Base-by-base conservation (phyloP, 2,113 vertebrate genomes). In the Percina caprodes region DNA sequence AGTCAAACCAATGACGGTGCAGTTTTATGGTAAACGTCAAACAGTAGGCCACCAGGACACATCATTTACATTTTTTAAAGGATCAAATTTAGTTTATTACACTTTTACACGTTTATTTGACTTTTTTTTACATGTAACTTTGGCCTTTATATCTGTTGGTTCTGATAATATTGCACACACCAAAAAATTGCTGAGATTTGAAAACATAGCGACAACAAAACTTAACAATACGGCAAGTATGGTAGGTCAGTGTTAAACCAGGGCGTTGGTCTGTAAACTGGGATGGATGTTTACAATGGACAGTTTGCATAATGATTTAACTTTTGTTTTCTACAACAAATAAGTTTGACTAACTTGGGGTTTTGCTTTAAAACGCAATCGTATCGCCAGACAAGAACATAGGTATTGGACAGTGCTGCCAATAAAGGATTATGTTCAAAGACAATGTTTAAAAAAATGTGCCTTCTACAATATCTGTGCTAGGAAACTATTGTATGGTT, bases 71-170 rank as follows among this genome's bases (percentile, higher is more conserved):
- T 58, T 59, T 63, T 21, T n/a, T 35, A n/a, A 23, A 52, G 0
- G 0, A 39, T 9, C 16, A 3, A 7, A 65, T 26, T 26, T 10
- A 1, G 18, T n/a, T 61, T 73, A 61, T n/a, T 49, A 33, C 24
- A n/a, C 3, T 3, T 30, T 48, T 60, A 21, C 16, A 19, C n/a
- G n/a, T n/a, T n/a, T n/a, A n/a, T n/a, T n/a, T n/a, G n/a, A n/a
- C n/a, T n/a, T n/a, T n/a, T n/a, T n/a, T n/a, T n/a, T n/a, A n/a
- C n/a, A n/a, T n/a, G n/a, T 69, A 21, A 56, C 5, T 15, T 16
- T 33, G 49, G 1, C 30, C 33, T 65, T 70, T n/a, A 51, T 76
- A 21, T 69, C 72, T 72, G 11, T 55, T 67, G 33, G 8, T 67
- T 24, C 4, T 62, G 23, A 63, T 68, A 21, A 56, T 30, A 49